A percentile compares a stretch with the other conserved stretches of the same genome.
Conservation (phyloP, 2,113 vertebrate species). For the Rynchops niger region DNA sequence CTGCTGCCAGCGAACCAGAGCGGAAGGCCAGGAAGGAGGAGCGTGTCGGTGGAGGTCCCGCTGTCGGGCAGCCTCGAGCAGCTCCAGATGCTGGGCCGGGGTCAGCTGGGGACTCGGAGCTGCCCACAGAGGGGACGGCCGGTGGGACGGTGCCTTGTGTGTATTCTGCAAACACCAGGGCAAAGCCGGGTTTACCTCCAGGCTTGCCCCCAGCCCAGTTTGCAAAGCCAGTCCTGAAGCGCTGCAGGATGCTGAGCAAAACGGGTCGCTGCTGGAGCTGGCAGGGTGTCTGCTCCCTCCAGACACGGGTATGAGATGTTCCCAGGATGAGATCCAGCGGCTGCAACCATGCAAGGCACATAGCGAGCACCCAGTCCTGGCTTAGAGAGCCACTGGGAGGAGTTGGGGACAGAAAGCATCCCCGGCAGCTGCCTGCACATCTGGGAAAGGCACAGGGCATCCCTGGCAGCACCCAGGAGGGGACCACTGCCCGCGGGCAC, state of each 20-base stretch:
- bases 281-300: rapidly evolving
- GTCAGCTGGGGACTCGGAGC: neutral
- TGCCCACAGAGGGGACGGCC: neutral
- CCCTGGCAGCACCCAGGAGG: neutral
- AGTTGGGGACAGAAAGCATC: neutral
- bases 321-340: neutral
- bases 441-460: neutral
- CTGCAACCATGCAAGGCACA: neutral
- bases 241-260: neutral
- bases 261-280: rapidly evolving
- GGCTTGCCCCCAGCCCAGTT: neutral
- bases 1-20: neutral
- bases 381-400: neutral
- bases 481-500: rapidly evolving
- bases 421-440: neutral
- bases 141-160: neutral
- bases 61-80: neutral
- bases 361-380: neutral
- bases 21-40: neutral
- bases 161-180: neutral
- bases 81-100: constrained; percentile 36
- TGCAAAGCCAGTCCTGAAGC: neutral
- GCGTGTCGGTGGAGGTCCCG: rapidly evolving
- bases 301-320: neutral
- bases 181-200: neutral